Evolutionary conservation across 1,140 invertebrate species (phyloP).

Genomic region (Diorhabda carinulata): DNA sequence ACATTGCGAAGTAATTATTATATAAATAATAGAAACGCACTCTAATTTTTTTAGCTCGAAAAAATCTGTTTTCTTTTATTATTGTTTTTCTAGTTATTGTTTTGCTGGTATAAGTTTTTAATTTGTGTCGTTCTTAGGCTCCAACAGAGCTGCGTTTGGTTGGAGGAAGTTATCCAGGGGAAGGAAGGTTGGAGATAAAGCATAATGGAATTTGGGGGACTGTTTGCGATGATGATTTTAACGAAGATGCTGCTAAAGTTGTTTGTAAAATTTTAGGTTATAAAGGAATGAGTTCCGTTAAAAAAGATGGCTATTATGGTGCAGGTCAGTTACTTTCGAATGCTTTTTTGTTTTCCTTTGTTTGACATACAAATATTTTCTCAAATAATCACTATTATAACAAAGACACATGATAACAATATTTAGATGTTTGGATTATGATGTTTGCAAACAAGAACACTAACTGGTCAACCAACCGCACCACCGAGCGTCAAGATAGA

Average conservation of each 20-base stretch:
- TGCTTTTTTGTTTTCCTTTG: background rate
- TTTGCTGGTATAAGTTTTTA: background rate
- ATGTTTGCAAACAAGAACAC: too few relatives aligned
- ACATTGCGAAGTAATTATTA: slow-evolving; percentile 56
- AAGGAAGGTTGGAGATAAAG: slow-evolving; percentile 68
- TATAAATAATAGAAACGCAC: too few relatives aligned
- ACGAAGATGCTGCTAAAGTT: slow-evolving; percentile 60
- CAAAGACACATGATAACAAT: too few relatives aligned
- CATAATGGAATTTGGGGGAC: slow-evolving; percentile 72
- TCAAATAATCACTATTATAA: too few relatives aligned
- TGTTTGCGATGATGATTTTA: slow-evolving; percentile 76
- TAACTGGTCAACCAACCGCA: too few relatives aligned
- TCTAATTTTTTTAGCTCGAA: too few relatives aligned
- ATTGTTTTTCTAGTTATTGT: too few relatives aligned
- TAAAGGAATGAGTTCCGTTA: slow-evolving; percentile 53
- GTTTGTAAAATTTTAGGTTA: slow-evolving; percentile 63
- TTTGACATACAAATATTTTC: too few relatives aligned
- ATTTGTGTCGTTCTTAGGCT: slow-evolving; percentile 43
- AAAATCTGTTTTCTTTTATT: too few relatives aligned
- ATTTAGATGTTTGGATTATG: too few relatives aligned
- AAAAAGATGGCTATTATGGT: slow-evolving; percentile 52
- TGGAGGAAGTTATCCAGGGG: slow-evolving; percentile 53
- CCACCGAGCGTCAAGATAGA: too few relatives aligned
- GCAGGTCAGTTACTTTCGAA: slow-evolving; percentile 36
- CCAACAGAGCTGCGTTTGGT: slow-evolving; percentile 59